Conservation (phyloP, 2,888 invertebrate species). For the Leucophora obtusa region DNA sequence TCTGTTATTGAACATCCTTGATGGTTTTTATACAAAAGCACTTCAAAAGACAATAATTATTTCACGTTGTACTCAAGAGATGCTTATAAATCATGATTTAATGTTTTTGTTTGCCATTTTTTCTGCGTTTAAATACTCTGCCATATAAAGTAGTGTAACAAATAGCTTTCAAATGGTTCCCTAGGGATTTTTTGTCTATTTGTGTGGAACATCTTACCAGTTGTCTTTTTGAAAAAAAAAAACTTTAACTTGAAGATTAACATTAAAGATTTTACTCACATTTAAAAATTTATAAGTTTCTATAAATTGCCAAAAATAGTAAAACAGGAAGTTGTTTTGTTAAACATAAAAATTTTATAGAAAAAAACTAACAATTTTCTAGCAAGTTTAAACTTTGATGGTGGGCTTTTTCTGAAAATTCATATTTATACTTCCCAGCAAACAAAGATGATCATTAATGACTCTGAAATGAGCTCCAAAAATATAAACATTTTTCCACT, state of each 20-base stretch:
- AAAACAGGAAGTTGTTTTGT: slow-evolving; percentile 49
- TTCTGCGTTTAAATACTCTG: slow-evolving; percentile 1
- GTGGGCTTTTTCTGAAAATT: slow-evolving; percentile 24
- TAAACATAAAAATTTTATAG: slow-evolving; percentile 3
- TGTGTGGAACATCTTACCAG: slow-evolving; percentile 7
- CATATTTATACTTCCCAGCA: slow-evolving; percentile 53
- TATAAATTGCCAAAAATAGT: slow-evolving; percentile 50
- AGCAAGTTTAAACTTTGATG: slow-evolving; percentile 28
- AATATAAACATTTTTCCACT: too few species aligned
- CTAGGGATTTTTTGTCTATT: slow-evolving; percentile 52
- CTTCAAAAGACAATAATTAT: neutral
- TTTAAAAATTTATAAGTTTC: neutral
- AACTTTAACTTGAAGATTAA: slow-evolving; percentile 29
- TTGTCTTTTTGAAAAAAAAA: slow-evolving; percentile 9
- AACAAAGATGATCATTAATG: too few species aligned
- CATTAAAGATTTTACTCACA: slow-evolving; percentile 9
- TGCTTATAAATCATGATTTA: slow-evolving; percentile 31
- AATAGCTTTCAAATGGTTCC: slow-evolving; percentile 63
- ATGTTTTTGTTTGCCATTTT: slow-evolving; percentile 25
- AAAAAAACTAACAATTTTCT: neutral
- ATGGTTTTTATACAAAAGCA: neutral
- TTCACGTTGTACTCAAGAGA: slow-evolving; percentile 2
- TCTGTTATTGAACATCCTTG: neutral
- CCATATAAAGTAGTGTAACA: slow-evolving; percentile 58
- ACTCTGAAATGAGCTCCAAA: too few species aligned